Evolutionary conservation across 2,888 invertebrate species (phyloP).

Genomic region (Polylopha cassiicola): DNA sequence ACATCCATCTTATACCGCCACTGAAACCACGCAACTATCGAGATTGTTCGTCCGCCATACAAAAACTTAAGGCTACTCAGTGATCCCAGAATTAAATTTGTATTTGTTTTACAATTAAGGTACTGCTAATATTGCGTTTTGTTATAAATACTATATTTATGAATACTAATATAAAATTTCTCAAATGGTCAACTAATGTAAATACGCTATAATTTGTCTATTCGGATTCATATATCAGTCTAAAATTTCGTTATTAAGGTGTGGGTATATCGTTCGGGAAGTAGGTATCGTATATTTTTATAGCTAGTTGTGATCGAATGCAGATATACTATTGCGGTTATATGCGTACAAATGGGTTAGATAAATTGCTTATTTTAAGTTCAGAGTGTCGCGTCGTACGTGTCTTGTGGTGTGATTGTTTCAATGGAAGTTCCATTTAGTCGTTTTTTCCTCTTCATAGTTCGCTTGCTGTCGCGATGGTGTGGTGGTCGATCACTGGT

Average conservation of each 20-base stretch:
- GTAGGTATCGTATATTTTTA: constrained; percentile 42
- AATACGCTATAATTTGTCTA: constrained; percentile 69
- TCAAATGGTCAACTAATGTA: constrained; percentile 77
- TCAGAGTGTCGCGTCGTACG: constrained; percentile 26
- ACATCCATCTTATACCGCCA: constrained; percentile 54
- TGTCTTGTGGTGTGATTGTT: constrained; percentile 37
- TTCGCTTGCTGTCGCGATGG: constrained; percentile 41
- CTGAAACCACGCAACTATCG: constrained; percentile 44
- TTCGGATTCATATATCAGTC: constrained; percentile 74
- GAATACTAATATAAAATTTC: constrained; percentile 64
- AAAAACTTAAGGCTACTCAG: constrained; percentile 69
- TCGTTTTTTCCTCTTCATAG: constrained; percentile 74
- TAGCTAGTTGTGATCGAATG: constrained; percentile 28
- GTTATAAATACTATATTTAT: constrained; percentile 36
- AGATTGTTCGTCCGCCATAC: constrained; percentile 66
- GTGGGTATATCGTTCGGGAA: constrained; percentile 67
- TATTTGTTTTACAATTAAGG: constrained; percentile 44
- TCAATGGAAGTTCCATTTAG: constrained; percentile 38
- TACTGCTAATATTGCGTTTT: constrained; percentile 48
- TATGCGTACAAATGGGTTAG: constrained; percentile 39
- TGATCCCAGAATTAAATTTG: constrained; percentile 68
- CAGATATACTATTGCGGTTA: constrained; percentile 18
- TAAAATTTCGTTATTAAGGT: constrained; percentile 74
- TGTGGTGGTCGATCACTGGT: no score
- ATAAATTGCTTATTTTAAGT: constrained; percentile 22